Percentiles rank a stretch among this genome's conserved stretches.
Evolutionary conservation across 1,140 invertebrate genomes (phyloP).

Genomic region (Atta colombica): DNA sequence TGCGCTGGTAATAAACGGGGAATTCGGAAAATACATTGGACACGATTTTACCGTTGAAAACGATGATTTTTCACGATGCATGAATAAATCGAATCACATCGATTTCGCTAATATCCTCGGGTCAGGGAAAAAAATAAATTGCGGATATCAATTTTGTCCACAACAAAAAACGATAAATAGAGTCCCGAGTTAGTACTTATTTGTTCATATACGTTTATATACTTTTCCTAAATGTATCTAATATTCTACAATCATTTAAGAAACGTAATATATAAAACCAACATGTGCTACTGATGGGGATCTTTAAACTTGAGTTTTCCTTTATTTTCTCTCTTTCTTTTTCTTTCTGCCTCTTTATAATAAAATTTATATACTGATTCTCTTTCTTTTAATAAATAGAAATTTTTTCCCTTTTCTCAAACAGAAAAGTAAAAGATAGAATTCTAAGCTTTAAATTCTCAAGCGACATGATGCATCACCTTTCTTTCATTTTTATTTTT

Average conservation of each 20-base stretch:
- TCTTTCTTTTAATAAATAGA: neutral
- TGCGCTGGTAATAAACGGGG: constrained; percentile 34
- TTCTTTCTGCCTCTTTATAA: neutral
- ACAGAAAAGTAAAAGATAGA: neutral
- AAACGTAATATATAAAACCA: too few relatives aligned
- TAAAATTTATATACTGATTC: neutral
- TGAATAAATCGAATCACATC: constrained; percentile 39
- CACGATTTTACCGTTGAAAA: neutral
- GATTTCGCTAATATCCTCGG: neutral
- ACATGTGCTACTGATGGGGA: too few relatives aligned
- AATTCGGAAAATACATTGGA: constrained; percentile 39
- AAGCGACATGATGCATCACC: neutral
- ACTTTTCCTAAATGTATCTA: too few relatives aligned
- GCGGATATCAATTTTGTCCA: neutral
- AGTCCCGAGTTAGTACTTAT: too few relatives aligned
- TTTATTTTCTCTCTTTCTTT: neutral
- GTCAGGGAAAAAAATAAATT: neutral
- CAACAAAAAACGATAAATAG: neutral
- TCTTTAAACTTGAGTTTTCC: constrained; percentile 3
- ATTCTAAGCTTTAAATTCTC: neutral
- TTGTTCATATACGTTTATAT: too few relatives aligned
- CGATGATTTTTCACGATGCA: neutral
- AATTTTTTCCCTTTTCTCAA: neutral
- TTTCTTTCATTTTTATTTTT: neutral
- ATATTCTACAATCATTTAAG: too few relatives aligned